Conservation (phyloP, 2,797 vertebrate species). For the Acipenser ruthenus region DNA sequence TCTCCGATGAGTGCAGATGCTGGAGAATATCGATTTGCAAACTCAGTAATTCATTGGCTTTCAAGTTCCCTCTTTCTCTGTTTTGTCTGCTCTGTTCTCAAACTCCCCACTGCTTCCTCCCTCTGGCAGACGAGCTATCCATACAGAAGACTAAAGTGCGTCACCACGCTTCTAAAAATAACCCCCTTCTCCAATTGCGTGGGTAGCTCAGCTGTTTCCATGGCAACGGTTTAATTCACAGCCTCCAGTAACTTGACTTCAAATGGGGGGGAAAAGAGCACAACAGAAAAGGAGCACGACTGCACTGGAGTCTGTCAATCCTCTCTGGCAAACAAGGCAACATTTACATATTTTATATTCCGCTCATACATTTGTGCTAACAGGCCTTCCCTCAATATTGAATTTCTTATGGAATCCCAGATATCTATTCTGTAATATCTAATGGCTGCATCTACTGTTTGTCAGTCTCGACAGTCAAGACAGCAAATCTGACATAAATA, state of each 20-base stretch:
- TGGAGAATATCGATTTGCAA: too few species aligned
- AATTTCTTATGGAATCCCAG: too few species aligned
- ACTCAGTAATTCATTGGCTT: too few species aligned
- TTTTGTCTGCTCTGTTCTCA: not conserved
- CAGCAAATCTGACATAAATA: too few species aligned
- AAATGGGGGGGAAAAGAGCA: not conserved
- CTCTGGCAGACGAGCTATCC: constrained; percentile 24
- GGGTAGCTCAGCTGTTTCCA: constrained; percentile 36
- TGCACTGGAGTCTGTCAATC: not conserved
- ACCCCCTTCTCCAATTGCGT: constrained; percentile 13
- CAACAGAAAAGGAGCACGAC: not conserved
- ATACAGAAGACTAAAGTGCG: constrained; percentile 33
- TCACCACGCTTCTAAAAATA: constrained; percentile 49
- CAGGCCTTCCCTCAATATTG: too few species aligned
- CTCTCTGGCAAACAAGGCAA: too few species aligned
- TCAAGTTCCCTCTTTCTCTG: not conserved
- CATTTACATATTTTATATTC: too few species aligned
- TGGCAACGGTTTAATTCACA: constrained; percentile 29
- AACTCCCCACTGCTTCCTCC: not conserved
- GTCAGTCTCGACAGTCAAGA: too few species aligned
- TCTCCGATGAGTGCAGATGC: too few species aligned
- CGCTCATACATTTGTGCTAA: too few species aligned
- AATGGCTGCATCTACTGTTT: too few species aligned
- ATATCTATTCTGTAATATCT: too few species aligned
- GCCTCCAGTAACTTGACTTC: not conserved